Evolutionary conservation across 2,888 invertebrate species (phyloP), one percentile per base, ranked within the genome.

Genomic region (Autographa gamma): DNA sequence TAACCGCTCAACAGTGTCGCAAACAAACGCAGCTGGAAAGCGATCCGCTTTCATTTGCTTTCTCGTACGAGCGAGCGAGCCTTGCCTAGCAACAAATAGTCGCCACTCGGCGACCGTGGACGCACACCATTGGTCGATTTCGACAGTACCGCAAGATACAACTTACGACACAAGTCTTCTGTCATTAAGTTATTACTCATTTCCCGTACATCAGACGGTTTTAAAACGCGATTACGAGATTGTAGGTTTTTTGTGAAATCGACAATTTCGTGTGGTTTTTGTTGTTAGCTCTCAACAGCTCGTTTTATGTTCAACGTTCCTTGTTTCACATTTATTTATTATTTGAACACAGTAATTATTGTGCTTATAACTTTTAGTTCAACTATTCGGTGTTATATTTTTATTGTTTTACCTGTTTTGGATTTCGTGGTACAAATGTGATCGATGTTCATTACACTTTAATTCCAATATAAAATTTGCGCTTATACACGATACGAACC

Each of bases 41-140:
- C 91, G 89, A 90, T 89, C 91, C 89, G 91, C 92, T 93, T 92
- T 92, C 92, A 86, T 91, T 90, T 83, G 90, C 92, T 93, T 92
- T 92, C 92, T 89, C 92, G 89, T 85, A 83, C 83, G 86, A 85
- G 85, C 83, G 85, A 79, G 76, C 82, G 54, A 80, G 84, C 81
- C 81, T 82, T 76, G 85, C 86, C 83, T 85, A 81, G 87, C 82
- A 84, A 85, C 85, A 66, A 66, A 69, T 73, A 71, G 71, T 48
- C 69, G 61, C 48, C 63, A 63, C 71, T 61, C 63, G 59, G 43
- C 77, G 68, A 66, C 66, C 76, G 80, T 82, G 83, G 77, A 62
- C 74, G 82, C 66, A 77, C 80, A 76, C 80, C 77, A 83, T 83
- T 83, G 83, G 83, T 71, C 65, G 76, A 82, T 74, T 83, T 76